Base-by-base conservation (phyloP, 2,113 vertebrate species). In the Phyllostomus discolor region DNA sequence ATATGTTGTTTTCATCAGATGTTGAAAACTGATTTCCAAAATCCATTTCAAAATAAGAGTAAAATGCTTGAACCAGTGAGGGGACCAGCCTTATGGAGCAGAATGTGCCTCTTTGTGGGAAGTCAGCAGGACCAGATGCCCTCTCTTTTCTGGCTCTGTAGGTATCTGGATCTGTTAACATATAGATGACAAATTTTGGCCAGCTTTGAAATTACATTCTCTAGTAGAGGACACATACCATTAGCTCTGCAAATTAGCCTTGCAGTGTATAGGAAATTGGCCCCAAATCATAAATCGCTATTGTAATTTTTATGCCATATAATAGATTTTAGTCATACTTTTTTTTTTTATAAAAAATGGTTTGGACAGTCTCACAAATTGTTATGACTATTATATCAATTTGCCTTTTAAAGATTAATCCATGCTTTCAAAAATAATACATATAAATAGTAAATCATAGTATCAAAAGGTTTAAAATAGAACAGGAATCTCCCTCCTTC, bases 41-140 rank as follows among this genome's bases (percentile, higher is more conserved):
- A 92, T 82, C 26, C 66, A 78, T 88, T 97, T 97, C 46, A 97
- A 95, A 95, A 75, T 85, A 86, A 86, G 78, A 92, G 14, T 80
- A 66, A 83, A 94, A 76, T 85, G 26, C 62, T 94, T 64, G 67
- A 94, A 43, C 35, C 70, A 46, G 35, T 67, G 50, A 92, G 70
- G n/a, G 54, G 26, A 24, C 22, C 31, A 76, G 75, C 70, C 78
- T 90, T 86, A 52, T 16, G 66, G 50, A 79, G 90, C 24, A 83
- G 84, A 94, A 82, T 97, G 89, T 97, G 86, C 79, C 57, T 91
- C 50, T 64, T 2, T 94, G 64, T 90, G 76, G 76, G 86, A 88
- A 94, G 80, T 89, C 96, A 96, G 91, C 91, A 78, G 93, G 97
- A 92, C 96, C 97, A 97, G 96, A 97, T 97, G 97, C 79, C 86